Evolutionary conservation across 2,113 vertebrate genomes (phyloP).

Genomic region (Indicator indicator): DNA sequence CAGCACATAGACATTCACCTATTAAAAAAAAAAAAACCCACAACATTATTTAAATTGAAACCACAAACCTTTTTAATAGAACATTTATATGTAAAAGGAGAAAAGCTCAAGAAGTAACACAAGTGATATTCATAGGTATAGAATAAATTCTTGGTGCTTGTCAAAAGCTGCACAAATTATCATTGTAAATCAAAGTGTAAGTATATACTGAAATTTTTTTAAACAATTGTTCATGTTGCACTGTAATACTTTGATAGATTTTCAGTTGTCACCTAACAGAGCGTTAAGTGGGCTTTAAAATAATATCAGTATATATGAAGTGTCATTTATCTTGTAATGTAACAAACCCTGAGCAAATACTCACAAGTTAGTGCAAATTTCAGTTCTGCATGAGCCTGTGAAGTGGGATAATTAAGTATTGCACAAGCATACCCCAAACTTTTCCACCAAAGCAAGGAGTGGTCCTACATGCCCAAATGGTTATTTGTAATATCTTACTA

Average conservation of each 20-base stretch:
- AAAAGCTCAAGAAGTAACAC: not conserved
- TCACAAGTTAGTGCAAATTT: slow-evolving; percentile 44
- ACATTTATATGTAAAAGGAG: not conserved
- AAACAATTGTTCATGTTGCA: not conserved
- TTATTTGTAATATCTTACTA: not conserved
- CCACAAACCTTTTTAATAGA: slow-evolving; percentile 21
- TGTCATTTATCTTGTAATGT: not conserved
- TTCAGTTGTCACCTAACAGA: not conserved
- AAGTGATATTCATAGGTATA: not conserved
- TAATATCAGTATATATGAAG: not conserved
- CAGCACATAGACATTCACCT: slow-evolving; percentile 97
- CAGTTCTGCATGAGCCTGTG: not conserved
- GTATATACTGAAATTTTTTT: not conserved
- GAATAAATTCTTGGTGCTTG: not conserved
- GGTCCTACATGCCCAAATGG: not conserved
- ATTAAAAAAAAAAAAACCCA: slow-evolving; percentile 12
- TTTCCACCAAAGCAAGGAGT: slow-evolving; percentile 19
- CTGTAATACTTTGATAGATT: not conserved
- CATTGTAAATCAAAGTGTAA: not conserved
- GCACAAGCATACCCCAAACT: slow-evolving; percentile 17
- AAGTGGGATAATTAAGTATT: slow-evolving; percentile 9
- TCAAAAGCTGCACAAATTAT: slow-evolving; percentile 11
- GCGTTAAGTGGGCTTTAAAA: not conserved
- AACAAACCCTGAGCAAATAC: slow-evolving; percentile 13
- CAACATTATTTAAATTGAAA: slow-evolving; percentile 24